phyloP scores from a whole-genome alignment of 2,888 invertebrate genomes.

The Lepidonotus clava region DNA sequence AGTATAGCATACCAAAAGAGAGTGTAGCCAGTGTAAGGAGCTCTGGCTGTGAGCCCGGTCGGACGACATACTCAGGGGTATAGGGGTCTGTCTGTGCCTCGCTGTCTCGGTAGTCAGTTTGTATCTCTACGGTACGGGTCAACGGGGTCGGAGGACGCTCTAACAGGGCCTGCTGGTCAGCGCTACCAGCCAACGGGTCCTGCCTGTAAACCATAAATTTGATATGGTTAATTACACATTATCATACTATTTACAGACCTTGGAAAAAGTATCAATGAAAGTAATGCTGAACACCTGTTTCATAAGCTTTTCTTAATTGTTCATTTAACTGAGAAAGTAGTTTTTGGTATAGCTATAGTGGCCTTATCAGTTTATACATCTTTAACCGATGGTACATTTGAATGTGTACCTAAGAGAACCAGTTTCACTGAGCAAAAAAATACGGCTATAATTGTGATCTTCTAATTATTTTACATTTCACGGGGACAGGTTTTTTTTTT shows the following conservation, averaged over 20 bases:
- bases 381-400: too few species aligned
- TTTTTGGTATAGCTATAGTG: too few species aligned
- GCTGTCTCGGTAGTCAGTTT: slow-evolving; percentile 88
- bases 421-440: too few species aligned
- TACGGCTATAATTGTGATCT: too few species aligned
- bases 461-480: too few species aligned
- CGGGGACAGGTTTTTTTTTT: too few species aligned
- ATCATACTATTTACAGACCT: background rate
- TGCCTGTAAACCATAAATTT: slow-evolving; percentile 67
- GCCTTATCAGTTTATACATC: too few species aligned
- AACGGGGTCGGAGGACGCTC: slow-evolving; percentile 71
- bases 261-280: background rate
- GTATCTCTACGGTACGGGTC: slow-evolving; percentile 82
- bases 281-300: background rate
- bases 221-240: background rate
- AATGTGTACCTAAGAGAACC: too few species aligned
- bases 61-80: slow-evolving; percentile 85
- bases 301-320: too few species aligned
- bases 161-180: slow-evolving; percentile 64
- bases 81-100: slow-evolving; percentile 90
- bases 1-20: slow-evolving; percentile 83
- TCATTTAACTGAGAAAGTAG: too few species aligned
- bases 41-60: slow-evolving; percentile 83
- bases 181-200: slow-evolving; percentile 72
- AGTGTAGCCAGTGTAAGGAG: slow-evolving; percentile 85